These are phyloP conservation scores for Caloenas nicobarica DNA, from an alignment of 2,113 vertebrate species.

Conservation along the genomic window DNA sequence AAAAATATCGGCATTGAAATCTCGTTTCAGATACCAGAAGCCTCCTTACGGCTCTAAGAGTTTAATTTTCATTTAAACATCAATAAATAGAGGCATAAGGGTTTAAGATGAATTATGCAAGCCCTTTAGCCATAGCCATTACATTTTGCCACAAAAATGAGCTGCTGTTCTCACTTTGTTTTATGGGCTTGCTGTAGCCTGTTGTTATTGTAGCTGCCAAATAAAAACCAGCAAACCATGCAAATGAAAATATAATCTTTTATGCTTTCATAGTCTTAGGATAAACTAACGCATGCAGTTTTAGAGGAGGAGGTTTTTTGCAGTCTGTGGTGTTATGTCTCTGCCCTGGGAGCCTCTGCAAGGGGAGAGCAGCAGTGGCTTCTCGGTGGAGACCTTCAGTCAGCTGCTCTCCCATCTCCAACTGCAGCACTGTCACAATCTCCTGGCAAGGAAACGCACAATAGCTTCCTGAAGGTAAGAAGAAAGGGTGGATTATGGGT, in stretches of 20 bases:
- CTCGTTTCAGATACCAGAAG: slow-evolving; percentile 58
- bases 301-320: neutral
- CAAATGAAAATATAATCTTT: slow-evolving; percentile 78
- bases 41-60: slow-evolving; percentile 71
- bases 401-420: neutral
- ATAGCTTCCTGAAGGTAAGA: neutral
- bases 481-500: neutral
- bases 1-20: slow-evolving; percentile 43
- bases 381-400: neutral
- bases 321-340: neutral
- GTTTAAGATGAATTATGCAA: slow-evolving; percentile 79
- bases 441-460: neutral
- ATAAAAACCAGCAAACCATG: slow-evolving; percentile 80
- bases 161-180: slow-evolving; percentile 80
- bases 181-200: slow-evolving; percentile 73
- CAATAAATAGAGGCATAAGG: slow-evolving; percentile 75
- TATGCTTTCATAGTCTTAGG: slow-evolving; percentile 65
- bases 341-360: neutral
- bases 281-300: slow-evolving; percentile 33
- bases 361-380: neutral
- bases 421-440: neutral
- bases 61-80: slow-evolving; percentile 81
- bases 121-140: slow-evolving; percentile 73
- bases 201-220: slow-evolving; percentile 78
- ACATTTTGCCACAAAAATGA: slow-evolving; percentile 76